These are phyloP conservation scores for Albula goreensis DNA, from an alignment of 2,113 vertebrate species.

Conservation along the genomic window DNA sequence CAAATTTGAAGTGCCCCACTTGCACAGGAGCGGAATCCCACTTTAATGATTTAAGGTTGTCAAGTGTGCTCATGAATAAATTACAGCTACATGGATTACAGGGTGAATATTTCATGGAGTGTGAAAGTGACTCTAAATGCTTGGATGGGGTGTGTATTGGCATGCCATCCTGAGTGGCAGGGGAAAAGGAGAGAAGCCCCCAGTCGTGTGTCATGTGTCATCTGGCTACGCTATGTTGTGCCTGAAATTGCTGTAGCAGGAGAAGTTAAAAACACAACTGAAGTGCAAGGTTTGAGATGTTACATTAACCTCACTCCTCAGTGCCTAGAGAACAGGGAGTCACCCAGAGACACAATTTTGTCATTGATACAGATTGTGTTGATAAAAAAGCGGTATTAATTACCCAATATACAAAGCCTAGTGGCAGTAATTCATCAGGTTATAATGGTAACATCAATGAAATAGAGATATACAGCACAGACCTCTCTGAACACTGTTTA, in stretches of 20 bases:
- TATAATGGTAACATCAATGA: too few species aligned
- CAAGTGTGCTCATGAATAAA: slow-evolving; percentile 66
- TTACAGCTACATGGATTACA: slow-evolving; percentile 53
- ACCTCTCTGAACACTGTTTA: too few species aligned
- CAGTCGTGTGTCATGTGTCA: neutral
- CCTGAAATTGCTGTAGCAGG: neutral
- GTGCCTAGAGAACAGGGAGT: neutral
- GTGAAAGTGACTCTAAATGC: slow-evolving; percentile 65
- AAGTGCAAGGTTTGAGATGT: neutral
- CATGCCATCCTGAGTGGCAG: neutral
- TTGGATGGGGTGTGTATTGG: slow-evolving; percentile 14
- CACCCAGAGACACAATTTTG: neutral
- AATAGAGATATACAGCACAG: too few species aligned
- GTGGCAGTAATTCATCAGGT: too few species aligned
- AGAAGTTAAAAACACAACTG: neutral
- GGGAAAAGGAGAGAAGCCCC: neutral
- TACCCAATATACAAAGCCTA: too few species aligned
- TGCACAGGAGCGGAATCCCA: slow-evolving; percentile 17
- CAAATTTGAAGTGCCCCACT: neutral
- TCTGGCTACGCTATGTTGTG: neutral
- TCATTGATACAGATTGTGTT: too few species aligned
- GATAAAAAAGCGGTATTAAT: too few species aligned
- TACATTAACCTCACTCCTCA: slow-evolving; percentile 18
- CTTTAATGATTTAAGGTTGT: slow-evolving; percentile 58
- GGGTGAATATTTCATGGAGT: slow-evolving; percentile 65